A percentile compares a stretch with the other conserved stretches of the same genome.
Conservation (phyloP, 1,140 invertebrate species). For the Lordiphosa clarofinis region DNA sequence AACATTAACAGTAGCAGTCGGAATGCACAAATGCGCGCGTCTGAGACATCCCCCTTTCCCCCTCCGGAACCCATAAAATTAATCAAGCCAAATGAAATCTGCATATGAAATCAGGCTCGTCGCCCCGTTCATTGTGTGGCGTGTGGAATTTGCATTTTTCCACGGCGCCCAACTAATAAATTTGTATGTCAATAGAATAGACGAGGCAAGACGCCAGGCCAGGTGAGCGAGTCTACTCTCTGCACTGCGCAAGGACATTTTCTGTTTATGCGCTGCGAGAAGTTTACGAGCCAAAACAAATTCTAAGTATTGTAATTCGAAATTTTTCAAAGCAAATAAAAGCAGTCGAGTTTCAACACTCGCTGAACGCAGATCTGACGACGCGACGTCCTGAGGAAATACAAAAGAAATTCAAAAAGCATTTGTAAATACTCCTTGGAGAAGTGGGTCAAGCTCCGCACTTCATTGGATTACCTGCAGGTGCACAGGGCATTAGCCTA, state of each 20-base stretch:
- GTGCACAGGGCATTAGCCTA: slow-evolving; percentile 25
- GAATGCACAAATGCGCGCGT: slow-evolving; percentile 57
- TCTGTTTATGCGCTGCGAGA: slow-evolving; percentile 49
- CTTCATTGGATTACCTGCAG: background rate
- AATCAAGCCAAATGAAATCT: slow-evolving; percentile 74
- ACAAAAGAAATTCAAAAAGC: background rate
- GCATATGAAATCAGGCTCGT: slow-evolving; percentile 49
- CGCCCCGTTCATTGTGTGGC: slow-evolving; percentile 41
- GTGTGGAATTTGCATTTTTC: slow-evolving; percentile 73
- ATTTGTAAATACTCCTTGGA: no score
- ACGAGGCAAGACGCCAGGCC: slow-evolving; percentile 20
- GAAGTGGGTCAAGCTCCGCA: no score
- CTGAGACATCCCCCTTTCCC: slow-evolving; percentile 27
- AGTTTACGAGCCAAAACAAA: slow-evolving; percentile 71
- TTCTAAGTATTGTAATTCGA: slow-evolving; percentile 78
- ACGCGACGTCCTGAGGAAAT: background rate
- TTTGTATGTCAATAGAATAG: slow-evolving; percentile 72
- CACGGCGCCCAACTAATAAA: slow-evolving; percentile 71
- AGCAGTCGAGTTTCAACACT: slow-evolving; percentile 75
- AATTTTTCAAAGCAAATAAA: slow-evolving; percentile 77
- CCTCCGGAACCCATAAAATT: slow-evolving; percentile 53
- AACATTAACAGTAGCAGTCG: slow-evolving; percentile 18
- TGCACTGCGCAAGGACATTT: slow-evolving; percentile 77
- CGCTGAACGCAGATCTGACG: slow-evolving; percentile 61
- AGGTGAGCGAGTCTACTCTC: slow-evolving; percentile 31